Evolutionary conservation across 2,113 vertebrate genomes (phyloP).

Genomic region (Apodemus speciosus): DNA sequence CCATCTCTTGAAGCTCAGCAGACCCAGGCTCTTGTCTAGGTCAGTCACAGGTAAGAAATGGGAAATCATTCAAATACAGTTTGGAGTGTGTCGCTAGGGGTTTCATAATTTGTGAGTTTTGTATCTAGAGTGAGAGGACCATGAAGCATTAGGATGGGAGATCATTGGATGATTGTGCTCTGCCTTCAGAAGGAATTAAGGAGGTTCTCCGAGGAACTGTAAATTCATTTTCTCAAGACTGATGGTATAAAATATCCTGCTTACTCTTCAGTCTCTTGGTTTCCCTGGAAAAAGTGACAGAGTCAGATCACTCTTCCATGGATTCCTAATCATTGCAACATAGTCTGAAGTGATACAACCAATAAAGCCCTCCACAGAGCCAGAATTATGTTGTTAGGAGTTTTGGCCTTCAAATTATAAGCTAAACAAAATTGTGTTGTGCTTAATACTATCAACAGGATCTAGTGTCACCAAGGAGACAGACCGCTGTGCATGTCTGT

Average conservation of each 20-base stretch:
- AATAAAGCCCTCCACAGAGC: background rate
- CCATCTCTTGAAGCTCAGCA: background rate
- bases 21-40: background rate
- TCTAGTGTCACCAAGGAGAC: background rate
- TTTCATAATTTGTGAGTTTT: background rate
- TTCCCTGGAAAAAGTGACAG: background rate
- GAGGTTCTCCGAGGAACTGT: background rate
- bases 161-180: background rate
- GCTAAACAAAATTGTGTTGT: background rate
- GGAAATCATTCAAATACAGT: background rate
- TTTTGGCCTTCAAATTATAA: background rate
- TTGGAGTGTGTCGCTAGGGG: background rate
- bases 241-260: background rate
- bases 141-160: background rate
- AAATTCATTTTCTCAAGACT: background rate
- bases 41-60: background rate
- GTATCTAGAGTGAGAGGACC: no score
- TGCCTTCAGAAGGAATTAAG: background rate
- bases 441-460: background rate
- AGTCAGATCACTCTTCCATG: background rate
- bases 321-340: background rate
- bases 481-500: no score
- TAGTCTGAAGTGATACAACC: background rate
- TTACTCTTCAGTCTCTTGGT: background rate
- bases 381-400: background rate